Base-by-base conservation (phyloP, 1,140 invertebrate genomes). In the Cotesia typhae region DNA sequence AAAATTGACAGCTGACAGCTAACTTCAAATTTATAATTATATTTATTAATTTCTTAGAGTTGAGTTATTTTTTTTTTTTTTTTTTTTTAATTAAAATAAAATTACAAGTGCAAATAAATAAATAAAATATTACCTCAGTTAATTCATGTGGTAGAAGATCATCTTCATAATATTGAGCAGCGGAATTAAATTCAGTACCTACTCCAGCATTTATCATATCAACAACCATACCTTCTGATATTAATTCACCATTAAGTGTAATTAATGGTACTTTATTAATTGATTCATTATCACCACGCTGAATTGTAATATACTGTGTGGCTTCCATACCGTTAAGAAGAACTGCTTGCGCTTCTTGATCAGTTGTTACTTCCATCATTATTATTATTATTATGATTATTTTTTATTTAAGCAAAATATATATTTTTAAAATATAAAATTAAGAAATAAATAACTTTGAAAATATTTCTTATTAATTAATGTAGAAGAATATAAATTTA, bases 291-390 rank as follows among this genome's bases (percentile, higher is more conserved):
- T 88, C 85, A 4, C 82, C 76, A 73, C 87, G 80, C 53, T 88
- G 87, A 61, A 88, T 86, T 12, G 85, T 86, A 9, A 88, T 88
- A 38, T 88, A 88, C 41, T 88, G 87, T 1, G 85, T 77, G 10
- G 83, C 84, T 71, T 87, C 85, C 80, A 87, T 85, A 10, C 84
- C 81, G 57, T 86, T 83, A 17, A 87, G 70, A 35, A 86, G 76
- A n/a, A 87, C 85, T 20, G 85, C 74, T 57, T 85, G 84, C 1
- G 83, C 82, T n/a, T 84, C 82, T 10, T 82, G 84, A 37, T 86
- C 84, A 67, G 41, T 55, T 5, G 65, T 67, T 36, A 67, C 41
- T 67, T 67, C 65, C 65, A 67, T 67, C 65, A 67, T 67, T 36
- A 7, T 53, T 10, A 53, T 52, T 14, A 14, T 14, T 14, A 67